Base-by-base conservation (phyloP, 2,888 invertebrate genomes). In the Conistra vaccinii region DNA sequence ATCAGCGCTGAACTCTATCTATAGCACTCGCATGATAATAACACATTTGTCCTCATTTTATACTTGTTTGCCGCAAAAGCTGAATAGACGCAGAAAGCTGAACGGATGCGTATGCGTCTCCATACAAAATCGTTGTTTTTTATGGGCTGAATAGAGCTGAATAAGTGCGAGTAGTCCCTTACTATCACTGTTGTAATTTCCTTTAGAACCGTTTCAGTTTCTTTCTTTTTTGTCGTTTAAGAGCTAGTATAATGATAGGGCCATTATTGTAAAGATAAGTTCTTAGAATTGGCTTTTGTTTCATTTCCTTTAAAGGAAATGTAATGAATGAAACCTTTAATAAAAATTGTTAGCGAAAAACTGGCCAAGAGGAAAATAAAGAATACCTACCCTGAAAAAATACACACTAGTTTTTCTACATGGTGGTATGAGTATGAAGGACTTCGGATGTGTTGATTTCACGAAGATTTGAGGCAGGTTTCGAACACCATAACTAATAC, bases 111-210 rank as follows among this genome's bases (percentile, higher is more conserved):
- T n/a, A n/a, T n/a, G n/a, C n/a, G n/a, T n/a, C n/a, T n/a, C n/a
- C n/a, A n/a, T n/a, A n/a, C n/a, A n/a, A n/a, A n/a, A n/a, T n/a
- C n/a, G n/a, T n/a, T n/a, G n/a, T n/a, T n/a, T n/a, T n/a, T n/a
- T n/a, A n/a, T n/a, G n/a, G n/a, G n/a, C n/a, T n/a, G n/a, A n/a
- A n/a, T n/a, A n/a, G n/a, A n/a, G n/a, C n/a, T n/a, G n/a, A n/a
- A n/a, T n/a, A n/a, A n/a, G n/a, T n/a, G n/a, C n/a, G n/a, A n/a
- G n/a, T n/a, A n/a, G n/a, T n/a, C n/a, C n/a, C n/a, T n/a, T n/a
- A n/a, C n/a, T 80, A 77, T 73, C 58, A 73, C 42, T 53, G 70
- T 65, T 57, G 60, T 70, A 76, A 66, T 72, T 74, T 67, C 29
- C 26, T 73, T 81, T 39, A 60, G 12, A 45, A 67, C 14, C 12